Conservation (phyloP, 2,113 vertebrate species). For the Progne subis region DNA sequence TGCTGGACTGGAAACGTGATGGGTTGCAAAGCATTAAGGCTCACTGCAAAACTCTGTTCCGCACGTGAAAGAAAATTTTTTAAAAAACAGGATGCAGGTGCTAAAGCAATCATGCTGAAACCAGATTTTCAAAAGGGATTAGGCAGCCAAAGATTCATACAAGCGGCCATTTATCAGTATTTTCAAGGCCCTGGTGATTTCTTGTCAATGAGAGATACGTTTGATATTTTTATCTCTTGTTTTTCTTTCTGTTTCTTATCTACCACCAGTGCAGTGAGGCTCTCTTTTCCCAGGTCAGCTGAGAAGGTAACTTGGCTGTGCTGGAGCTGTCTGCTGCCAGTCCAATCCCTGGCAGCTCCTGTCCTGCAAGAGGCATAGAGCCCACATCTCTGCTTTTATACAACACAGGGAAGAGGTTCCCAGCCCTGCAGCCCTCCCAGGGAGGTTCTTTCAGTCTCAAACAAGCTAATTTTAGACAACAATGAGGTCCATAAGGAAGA, state of each 20-base stretch:
- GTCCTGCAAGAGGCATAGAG: background rate
- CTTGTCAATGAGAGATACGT: background rate
- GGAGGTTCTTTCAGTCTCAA: background rate
- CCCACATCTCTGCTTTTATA: background rate
- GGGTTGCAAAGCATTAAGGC: background rate
- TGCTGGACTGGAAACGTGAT: rapidly evolving
- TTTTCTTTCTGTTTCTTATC: slow-evolving; percentile 3
- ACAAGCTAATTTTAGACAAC: slow-evolving; percentile 43
- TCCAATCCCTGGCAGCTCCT: background rate
- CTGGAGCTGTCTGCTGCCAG: background rate
- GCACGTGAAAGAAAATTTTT: background rate
- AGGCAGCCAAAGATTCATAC: background rate
- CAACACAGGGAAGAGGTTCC: background rate
- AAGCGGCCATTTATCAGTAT: background rate
- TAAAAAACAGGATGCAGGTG: background rate
- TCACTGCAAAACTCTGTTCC: background rate
- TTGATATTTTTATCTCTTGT: background rate
- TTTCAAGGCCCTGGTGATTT: background rate
- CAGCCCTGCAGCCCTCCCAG: background rate
- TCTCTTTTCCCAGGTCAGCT: background rate
- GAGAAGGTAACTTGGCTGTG: background rate
- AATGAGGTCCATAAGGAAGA: slow-evolving; percentile 12
- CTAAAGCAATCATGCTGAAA: background rate
- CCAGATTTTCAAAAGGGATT: background rate
- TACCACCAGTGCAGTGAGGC: background rate